Evolutionary conservation across 2,797 vertebrate species (phyloP).

Genomic region (Lagorchestes hirsutus): DNA sequence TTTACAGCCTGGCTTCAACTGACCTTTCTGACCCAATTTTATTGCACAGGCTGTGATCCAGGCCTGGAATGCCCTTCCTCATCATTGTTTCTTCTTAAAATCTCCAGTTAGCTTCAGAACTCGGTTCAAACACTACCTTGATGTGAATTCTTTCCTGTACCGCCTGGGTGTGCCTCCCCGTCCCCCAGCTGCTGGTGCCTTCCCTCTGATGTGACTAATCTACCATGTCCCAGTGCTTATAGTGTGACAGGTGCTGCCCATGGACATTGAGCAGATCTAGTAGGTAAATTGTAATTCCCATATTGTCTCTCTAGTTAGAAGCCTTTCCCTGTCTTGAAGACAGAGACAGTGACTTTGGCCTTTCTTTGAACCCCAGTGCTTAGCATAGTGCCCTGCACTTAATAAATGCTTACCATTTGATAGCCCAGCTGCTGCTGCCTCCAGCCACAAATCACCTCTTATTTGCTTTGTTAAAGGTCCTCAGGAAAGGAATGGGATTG

Average conservation of each 20-base stretch:
- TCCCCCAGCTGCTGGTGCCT: too few relatives aligned
- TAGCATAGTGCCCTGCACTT: not conserved
- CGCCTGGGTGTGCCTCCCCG: too few relatives aligned
- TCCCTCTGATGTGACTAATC: too few relatives aligned
- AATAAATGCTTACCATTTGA: not conserved
- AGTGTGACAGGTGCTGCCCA: too few relatives aligned
- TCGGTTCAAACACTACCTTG: not conserved
- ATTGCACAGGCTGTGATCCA: too few relatives aligned
- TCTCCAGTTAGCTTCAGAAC: not conserved
- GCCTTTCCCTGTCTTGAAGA: not conserved
- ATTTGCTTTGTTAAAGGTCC: not conserved
- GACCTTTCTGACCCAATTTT: too few relatives aligned
- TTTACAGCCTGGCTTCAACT: too few relatives aligned
- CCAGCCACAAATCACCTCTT: too few relatives aligned
- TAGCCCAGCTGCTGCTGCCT: not conserved
- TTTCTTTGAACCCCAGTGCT: not conserved
- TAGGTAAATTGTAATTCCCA: not conserved
- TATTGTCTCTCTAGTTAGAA: not conserved
- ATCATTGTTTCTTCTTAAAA: too few relatives aligned
- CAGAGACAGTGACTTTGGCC: not conserved
- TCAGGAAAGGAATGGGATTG: not conserved
- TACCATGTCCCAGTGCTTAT: not conserved
- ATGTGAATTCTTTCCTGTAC: too few relatives aligned
- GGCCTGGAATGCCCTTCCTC: too few relatives aligned
- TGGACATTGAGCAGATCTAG: too few relatives aligned